phyloP scores from a whole-genome alignment of 2,113 vertebrate species.

The Diphyllodes magnificus region DNA sequence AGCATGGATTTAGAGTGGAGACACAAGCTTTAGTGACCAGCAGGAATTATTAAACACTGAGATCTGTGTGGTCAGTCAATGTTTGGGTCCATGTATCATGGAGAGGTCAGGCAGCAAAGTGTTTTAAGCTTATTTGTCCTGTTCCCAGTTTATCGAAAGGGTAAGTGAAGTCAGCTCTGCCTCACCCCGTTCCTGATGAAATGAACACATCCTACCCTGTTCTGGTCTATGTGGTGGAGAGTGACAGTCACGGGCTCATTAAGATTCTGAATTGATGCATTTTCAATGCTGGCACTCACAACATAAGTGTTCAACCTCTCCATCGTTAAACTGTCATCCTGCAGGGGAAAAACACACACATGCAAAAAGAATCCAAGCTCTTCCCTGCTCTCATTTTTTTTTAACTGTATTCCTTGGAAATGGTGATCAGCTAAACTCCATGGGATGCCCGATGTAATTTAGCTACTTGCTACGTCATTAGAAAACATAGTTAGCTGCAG shows the following conservation, averaged over 20 bases:
- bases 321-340: slow-evolving; percentile 56
- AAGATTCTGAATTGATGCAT: slow-evolving; percentile 70
- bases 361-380: background rate
- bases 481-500: background rate
- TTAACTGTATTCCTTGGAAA: background rate
- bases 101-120: background rate
- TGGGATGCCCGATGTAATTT: background rate
- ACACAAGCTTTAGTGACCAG: background rate
- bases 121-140: background rate
- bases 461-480: background rate
- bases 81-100: background rate
- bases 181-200: background rate
- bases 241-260: slow-evolving; percentile 74
- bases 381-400: background rate
- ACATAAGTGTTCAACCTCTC: slow-evolving; percentile 75
- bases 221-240: slow-evolving; percentile 69
- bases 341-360: background rate
- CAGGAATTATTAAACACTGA: background rate
- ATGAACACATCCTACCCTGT: slow-evolving; percentile 62
- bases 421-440: background rate
- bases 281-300: slow-evolving; percentile 83
- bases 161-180: background rate
- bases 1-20: background rate
- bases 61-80: background rate
- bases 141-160: background rate